A percentile compares a stretch with the other conserved stretches of the same genome.
These are phyloP conservation scores for Criorhina ranunculi DNA, from an alignment of 2,888 invertebrate genomes.

Conservation along the genomic window DNA sequence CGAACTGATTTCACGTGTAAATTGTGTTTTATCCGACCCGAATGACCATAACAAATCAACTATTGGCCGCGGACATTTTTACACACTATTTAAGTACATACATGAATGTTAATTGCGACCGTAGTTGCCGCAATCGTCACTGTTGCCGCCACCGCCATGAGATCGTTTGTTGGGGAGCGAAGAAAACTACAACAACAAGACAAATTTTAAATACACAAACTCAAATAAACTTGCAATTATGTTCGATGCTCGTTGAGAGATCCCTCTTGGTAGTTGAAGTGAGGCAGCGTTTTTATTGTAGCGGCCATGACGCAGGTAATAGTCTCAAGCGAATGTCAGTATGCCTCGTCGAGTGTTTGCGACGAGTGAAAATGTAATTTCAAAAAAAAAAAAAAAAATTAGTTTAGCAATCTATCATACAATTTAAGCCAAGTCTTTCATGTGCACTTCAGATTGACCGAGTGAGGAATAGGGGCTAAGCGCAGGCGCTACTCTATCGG, in stretches of 20 bases:
- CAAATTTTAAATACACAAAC: conserved; percentile 43
- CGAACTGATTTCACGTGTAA: conserved; percentile 54
- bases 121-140: conserved; percentile 18
- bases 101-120: conserved; percentile 74
- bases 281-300: conserved; percentile 36
- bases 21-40: conserved; percentile 63
- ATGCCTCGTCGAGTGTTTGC: conserved; percentile 38
- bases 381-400: conserved; percentile 35
- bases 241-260: conserved; percentile 43
- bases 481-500: conserved; percentile 64
- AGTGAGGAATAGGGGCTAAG: conserved; percentile 38
- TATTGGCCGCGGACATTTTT: conserved; percentile 73
- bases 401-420: conserved; percentile 73
- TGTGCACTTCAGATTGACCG: conserved; percentile 64
- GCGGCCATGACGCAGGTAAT: conserved; percentile 72
- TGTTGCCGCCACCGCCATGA: conserved; percentile 16
- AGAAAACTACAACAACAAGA: not conserved
- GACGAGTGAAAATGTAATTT: conserved; percentile 50
- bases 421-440: conserved; percentile 69
- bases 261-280: conserved; percentile 56
- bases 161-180: conserved; percentile 27
- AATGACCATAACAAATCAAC: conserved; percentile 74
- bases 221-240: conserved; percentile 68
- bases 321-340: conserved; percentile 55
- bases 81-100: conserved; percentile 75